phyloP scores from a whole-genome alignment of 2,888 invertebrate genomes.

The Synanthedon myopaeformis region DNA sequence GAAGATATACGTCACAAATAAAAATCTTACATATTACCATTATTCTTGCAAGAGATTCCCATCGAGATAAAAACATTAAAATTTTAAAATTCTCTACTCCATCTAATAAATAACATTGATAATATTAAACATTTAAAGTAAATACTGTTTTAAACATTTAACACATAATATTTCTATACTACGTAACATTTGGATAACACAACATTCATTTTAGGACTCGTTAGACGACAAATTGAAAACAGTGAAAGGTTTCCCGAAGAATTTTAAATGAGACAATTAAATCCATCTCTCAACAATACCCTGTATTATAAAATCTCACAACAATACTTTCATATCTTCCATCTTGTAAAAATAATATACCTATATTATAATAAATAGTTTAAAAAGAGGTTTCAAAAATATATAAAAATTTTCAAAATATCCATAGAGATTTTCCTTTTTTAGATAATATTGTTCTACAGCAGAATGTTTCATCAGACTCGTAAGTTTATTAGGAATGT shows the following conservation, averaged over 20 bases:
- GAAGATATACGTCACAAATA: constrained; percentile 16
- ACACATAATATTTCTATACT: constrained; percentile 44
- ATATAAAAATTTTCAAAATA: constrained; percentile 57
- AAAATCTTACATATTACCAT: constrained; percentile 34
- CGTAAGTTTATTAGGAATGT: constrained; percentile 57
- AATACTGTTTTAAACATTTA: constrained; percentile 60
- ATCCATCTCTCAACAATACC: constrained; percentile 46
- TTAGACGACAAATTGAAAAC: constrained; percentile 12
- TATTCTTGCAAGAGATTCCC: constrained; percentile 32
- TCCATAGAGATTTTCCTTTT: constrained; percentile 44
- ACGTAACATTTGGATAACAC: constrained; percentile 45
- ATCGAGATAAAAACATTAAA: constrained; percentile 46
- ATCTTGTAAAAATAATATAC: constrained; percentile 49
- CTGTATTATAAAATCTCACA: constrained; percentile 53
- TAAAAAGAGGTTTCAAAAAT: constrained; percentile 58
- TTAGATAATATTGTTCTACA: constrained; percentile 52
- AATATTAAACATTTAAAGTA: constrained; percentile 38
- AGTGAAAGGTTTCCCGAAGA: constrained; percentile 19
- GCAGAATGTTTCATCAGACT: constrained; percentile 67
- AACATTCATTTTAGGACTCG: constrained; percentile 41
- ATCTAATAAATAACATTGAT: constrained; percentile 25
- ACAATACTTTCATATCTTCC: constrained; percentile 28
- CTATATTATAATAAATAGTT: constrained; percentile 51
- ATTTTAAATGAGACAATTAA: constrained; percentile 19
- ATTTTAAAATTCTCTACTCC: constrained; percentile 43